Base-by-base conservation (phyloP, 1,140 invertebrate species). In the Drosophila neocordata region DNA sequence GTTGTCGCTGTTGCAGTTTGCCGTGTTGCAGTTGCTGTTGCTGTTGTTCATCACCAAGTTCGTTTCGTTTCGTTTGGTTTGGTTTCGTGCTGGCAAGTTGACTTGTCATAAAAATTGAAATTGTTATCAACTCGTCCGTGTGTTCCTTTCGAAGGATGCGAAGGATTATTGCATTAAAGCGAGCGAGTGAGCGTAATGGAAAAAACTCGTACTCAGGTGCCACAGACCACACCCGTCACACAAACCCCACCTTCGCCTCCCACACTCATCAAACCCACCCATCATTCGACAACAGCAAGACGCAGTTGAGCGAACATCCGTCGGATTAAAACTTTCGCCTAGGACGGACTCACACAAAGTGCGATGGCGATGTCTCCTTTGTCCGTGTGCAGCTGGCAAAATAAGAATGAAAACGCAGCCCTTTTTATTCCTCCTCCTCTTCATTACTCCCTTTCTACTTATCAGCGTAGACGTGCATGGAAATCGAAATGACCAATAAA, bases 41-140 rank as follows among this genome's bases (percentile, higher is more conserved):
- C 35, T 72, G 41, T 48, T 67, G 66, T 63, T 72, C 41, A 72
- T 63, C 74, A 73, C 74, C 73, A 69, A 81, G 69, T 78, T 88
- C 65, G 65, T 79, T 83, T 82, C 78, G 67, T 58, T 78, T 69
- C 61, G 55, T 67, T 85, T 48, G 41, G 13, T 55, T 57, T 67
- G 57, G 51, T 52, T 62, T 63, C 48, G 34, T 38, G 48, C 52
- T 44, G 65, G 79, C 69, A 68, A 78, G 76, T 88, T 83, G 84
- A 88, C 84, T 88, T 89, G 83, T 89, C 83, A 83, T 88, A 88
- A 88, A 88, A 88, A 88, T 88, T 88, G 83, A 88, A 88, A 88
- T 84, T 88, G 84, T 88, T 88, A 88, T 88, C 83, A 88, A 88
- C 73, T 89, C 84, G 79, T 83, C 81, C 79, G 84, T 83, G 84